These are phyloP conservation scores for Anser brachyrhynchus DNA, from an alignment of 2,113 vertebrate species.

Conservation along the genomic window DNA sequence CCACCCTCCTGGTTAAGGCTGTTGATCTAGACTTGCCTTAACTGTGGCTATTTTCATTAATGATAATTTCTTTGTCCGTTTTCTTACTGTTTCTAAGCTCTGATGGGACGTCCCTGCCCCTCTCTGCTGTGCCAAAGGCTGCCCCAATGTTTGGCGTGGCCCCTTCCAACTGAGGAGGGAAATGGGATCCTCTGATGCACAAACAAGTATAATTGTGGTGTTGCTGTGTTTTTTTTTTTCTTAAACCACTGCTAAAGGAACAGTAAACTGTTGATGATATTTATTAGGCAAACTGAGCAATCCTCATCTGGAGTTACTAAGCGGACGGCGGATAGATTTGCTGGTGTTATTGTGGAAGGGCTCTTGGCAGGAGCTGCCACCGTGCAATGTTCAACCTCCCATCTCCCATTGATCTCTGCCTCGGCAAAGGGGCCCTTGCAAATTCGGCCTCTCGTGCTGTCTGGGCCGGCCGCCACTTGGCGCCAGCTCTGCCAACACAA, in stretches of 20 bases:
- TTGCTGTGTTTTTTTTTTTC: background rate
- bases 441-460: constrained; percentile 4
- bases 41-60: background rate
- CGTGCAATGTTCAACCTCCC: background rate
- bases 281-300: background rate
- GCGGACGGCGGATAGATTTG: background rate
- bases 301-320: background rate
- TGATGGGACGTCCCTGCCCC: background rate
- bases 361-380: background rate
- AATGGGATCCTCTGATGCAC: fast-evolving
- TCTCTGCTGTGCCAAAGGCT: background rate
- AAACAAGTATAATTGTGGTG: background rate
- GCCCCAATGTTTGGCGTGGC: background rate
- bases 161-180: background rate
- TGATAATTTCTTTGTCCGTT: background rate
- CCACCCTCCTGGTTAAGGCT: background rate
- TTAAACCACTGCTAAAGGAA: background rate
- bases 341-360: background rate
- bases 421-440: background rate
- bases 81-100: background rate
- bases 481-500: constrained; percentile 3
- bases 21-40: background rate
- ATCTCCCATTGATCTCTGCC: background rate
- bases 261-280: background rate
- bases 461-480: background rate